Conservation (phyloP, 2,888 invertebrate species). For the Calameuta pallipes region DNA sequence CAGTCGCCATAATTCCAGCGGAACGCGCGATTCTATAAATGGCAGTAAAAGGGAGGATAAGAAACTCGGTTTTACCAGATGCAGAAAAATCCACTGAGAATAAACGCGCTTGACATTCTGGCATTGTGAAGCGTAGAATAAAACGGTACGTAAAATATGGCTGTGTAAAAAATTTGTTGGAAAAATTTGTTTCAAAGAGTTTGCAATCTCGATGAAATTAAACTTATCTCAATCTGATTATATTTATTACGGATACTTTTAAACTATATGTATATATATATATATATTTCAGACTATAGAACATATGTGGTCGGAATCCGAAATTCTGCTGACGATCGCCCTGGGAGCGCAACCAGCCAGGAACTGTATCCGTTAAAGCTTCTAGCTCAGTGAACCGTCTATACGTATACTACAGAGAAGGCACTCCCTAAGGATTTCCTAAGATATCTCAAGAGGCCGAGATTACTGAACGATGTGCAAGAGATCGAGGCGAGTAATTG, state of each 20-base stretch:
- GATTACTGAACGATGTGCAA: conserved; percentile 50
- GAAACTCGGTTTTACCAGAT: background rate
- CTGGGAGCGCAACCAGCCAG: conserved; percentile 43
- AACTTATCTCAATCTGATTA: background rate
- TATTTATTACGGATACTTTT: background rate
- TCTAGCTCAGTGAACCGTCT: conserved; percentile 56
- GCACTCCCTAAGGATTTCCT: conserved; percentile 56
- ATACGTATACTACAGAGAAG: conserved; percentile 38
- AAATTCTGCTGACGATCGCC: conserved; percentile 63
- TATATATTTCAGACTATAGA: conserved; percentile 9
- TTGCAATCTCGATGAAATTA: background rate
- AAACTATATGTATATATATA: background rate
- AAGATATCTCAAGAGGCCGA: conserved; percentile 44
- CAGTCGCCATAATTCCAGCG: conserved; percentile 32
- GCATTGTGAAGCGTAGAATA: background rate
- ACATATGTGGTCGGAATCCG: conserved; percentile 57
- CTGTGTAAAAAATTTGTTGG: background rate
- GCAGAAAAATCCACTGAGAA: background rate
- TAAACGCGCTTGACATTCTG: background rate
- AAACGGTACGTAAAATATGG: background rate
- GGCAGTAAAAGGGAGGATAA: background rate
- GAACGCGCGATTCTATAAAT: conserved; percentile 10
- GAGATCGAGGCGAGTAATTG: conserved; percentile 52
- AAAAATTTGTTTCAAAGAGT: background rate
- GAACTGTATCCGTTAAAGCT: conserved; percentile 52